A percentile compares a stretch with the other conserved stretches of the same genome.
phyloP scores from a whole-genome alignment of 2,797 vertebrate species.

The Dendrocincla tyrannina region DNA sequence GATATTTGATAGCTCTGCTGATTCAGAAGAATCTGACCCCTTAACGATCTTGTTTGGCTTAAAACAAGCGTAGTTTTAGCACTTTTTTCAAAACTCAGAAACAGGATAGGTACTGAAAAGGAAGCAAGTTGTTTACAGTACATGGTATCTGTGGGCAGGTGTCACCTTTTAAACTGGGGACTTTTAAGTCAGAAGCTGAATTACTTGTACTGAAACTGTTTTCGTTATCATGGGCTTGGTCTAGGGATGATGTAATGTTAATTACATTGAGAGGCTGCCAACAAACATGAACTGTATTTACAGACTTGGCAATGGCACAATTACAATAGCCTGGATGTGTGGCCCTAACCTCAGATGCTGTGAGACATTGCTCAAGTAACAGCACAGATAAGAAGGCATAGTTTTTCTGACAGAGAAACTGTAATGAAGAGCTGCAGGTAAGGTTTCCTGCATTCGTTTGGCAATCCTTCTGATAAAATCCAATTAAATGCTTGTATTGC shows the following conservation, averaged over 20 bases:
- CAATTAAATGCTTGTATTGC: slow-evolving; percentile 40
- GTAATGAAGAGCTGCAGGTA: slow-evolving; percentile 31
- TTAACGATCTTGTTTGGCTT: rapidly evolving
- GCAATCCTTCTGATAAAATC: slow-evolving; percentile 46
- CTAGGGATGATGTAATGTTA: slow-evolving; percentile 55
- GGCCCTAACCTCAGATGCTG: slow-evolving; percentile 12
- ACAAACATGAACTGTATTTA: slow-evolving; percentile 53
- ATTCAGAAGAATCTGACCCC: background rate
- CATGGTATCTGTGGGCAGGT: background rate
- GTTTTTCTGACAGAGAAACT: slow-evolving; percentile 10
- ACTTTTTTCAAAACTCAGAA: background rate
- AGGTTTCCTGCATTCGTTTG: slow-evolving; percentile 30
- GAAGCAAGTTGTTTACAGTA: background rate
- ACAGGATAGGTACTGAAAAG: background rate
- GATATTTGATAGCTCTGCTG: background rate
- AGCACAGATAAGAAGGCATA: background rate
- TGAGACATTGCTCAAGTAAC: slow-evolving; percentile 9
- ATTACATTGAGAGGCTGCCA: slow-evolving; percentile 53
- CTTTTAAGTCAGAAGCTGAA: slow-evolving; percentile 27
- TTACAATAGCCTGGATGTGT: slow-evolving; percentile 12
- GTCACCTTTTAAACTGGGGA: background rate
- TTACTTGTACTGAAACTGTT: slow-evolving; percentile 19
- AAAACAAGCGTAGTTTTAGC: background rate
- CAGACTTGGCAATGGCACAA: slow-evolving; percentile 43
- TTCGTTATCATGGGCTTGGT: slow-evolving; percentile 44